These are phyloP conservation scores for Conomelus anceps DNA, from an alignment of 2,888 invertebrate species.

Conservation along the genomic window DNA sequence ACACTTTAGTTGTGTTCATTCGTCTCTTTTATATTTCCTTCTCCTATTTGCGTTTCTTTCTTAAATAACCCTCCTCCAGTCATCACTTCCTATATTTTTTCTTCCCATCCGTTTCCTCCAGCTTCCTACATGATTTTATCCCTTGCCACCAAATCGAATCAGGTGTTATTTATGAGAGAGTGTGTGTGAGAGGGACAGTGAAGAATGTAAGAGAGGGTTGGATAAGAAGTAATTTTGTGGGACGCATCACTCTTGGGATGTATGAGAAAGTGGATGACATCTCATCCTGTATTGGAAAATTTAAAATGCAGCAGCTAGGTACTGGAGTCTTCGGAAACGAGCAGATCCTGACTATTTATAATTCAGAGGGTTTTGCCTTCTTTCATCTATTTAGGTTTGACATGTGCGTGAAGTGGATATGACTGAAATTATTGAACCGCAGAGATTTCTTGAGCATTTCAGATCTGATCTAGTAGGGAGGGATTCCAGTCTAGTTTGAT, in stretches of 20 bases:
- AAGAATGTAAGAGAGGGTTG: background rate
- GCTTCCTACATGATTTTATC: too few species aligned
- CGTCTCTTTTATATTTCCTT: background rate
- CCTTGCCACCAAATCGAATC: background rate
- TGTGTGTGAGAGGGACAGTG: background rate
- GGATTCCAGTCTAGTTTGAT: too few species aligned
- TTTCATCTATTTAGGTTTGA: background rate
- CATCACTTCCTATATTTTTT: background rate
- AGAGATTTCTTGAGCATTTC: background rate
- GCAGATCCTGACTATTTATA: background rate
- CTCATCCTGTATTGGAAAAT: background rate
- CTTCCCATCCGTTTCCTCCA: background rate
- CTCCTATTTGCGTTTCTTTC: background rate
- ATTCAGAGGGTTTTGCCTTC: background rate
- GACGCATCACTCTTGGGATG: background rate
- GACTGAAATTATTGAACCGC: background rate
- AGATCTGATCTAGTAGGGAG: too few species aligned
- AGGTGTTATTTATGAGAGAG: background rate
- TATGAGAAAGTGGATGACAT: background rate
- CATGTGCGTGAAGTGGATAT: background rate
- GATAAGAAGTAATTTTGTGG: background rate
- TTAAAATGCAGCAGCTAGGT: background rate
- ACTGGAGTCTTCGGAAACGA: background rate
- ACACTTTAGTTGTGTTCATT: background rate
- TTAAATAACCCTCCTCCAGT: background rate